phyloP scores from a whole-genome alignment of 2,888 invertebrate genomes.

The Lissonota sp. region DNA sequence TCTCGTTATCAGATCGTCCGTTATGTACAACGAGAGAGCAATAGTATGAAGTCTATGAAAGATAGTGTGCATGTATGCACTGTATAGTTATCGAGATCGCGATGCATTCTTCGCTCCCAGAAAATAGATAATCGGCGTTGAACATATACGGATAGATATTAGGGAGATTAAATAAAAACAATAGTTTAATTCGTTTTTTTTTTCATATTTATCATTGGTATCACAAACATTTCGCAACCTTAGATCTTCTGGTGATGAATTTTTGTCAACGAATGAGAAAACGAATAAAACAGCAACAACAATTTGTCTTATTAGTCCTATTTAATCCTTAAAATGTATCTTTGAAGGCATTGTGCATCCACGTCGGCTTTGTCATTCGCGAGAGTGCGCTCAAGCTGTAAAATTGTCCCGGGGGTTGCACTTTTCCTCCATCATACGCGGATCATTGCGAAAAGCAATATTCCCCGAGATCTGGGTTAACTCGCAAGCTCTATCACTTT shows the following conservation, averaged over 20 bases:
- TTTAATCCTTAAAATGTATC: not conserved
- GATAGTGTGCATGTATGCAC: slow-evolving; percentile 12
- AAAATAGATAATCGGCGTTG: slow-evolving; percentile 62
- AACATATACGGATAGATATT: slow-evolving; percentile 17
- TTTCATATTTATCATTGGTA: no score
- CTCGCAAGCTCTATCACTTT: not conserved
- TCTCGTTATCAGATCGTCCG: slow-evolving; percentile 70
- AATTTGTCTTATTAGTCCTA: no score
- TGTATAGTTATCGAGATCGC: slow-evolving; percentile 63
- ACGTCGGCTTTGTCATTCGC: slow-evolving; percentile 36
- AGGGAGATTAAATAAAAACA: no score
- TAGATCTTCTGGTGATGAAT: no score
- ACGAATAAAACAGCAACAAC: no score
- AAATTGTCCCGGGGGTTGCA: slow-evolving; percentile 60
- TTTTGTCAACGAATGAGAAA: no score
- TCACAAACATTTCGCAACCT: no score
- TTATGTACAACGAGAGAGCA: slow-evolving; percentile 59
- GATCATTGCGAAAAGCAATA: slow-evolving; percentile 47
- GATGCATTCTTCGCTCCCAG: slow-evolving; percentile 66
- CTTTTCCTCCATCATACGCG: slow-evolving; percentile 41
- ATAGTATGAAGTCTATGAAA: slow-evolving; percentile 10
- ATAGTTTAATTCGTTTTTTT: no score
- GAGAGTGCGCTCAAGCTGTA: slow-evolving; percentile 35
- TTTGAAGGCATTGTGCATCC: slow-evolving; percentile 12
- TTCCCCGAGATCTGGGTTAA: slow-evolving; percentile 43